A percentile compares a stretch with the other conserved stretches of the same genome.
Evolutionary conservation across 2,797 vertebrate genomes (phyloP).

Genomic region (Bovichtus variegatus): DNA sequence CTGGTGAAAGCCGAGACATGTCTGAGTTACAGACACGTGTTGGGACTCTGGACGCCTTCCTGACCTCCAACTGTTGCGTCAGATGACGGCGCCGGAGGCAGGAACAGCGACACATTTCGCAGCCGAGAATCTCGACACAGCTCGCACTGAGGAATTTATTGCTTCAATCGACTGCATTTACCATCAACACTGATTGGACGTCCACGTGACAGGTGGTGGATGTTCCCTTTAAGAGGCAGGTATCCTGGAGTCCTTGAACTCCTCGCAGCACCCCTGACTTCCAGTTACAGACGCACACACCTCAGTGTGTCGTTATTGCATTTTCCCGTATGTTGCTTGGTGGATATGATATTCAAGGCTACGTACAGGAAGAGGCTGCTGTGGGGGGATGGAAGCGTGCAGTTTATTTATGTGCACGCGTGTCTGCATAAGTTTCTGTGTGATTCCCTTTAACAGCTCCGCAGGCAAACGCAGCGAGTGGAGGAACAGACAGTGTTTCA

Average conservation of each 20-base stretch:
- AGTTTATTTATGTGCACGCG: slow-evolving; percentile 59
- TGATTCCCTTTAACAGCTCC: slow-evolving; percentile 63
- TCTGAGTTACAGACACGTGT: no score
- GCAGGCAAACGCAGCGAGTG: slow-evolving; percentile 46
- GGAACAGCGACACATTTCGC: no score
- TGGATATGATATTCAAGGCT: slow-evolving; percentile 58
- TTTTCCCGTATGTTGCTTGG: slow-evolving; percentile 66
- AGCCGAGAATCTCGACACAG: no score
- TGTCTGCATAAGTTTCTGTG: slow-evolving; percentile 41
- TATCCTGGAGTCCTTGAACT: slow-evolving; percentile 38
- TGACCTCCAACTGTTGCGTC: no score
- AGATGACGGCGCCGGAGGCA: no score
- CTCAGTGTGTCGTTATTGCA: slow-evolving; percentile 15
- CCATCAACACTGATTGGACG: no score
- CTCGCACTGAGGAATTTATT: no score
- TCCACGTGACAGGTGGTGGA: no score
- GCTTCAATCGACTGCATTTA: no score
- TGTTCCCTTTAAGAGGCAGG: not conserved
- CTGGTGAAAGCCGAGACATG: no score
- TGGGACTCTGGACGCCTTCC: no score
- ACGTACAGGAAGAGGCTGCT: slow-evolving; percentile 44
- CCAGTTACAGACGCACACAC: slow-evolving; percentile 63
- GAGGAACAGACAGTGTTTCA: slow-evolving; percentile 80
- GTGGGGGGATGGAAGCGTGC: slow-evolving; percentile 49
- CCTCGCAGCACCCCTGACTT: slow-evolving; percentile 41